phyloP scores from a whole-genome alignment of 2,888 invertebrate species.

The Nasonia oneida region DNA sequence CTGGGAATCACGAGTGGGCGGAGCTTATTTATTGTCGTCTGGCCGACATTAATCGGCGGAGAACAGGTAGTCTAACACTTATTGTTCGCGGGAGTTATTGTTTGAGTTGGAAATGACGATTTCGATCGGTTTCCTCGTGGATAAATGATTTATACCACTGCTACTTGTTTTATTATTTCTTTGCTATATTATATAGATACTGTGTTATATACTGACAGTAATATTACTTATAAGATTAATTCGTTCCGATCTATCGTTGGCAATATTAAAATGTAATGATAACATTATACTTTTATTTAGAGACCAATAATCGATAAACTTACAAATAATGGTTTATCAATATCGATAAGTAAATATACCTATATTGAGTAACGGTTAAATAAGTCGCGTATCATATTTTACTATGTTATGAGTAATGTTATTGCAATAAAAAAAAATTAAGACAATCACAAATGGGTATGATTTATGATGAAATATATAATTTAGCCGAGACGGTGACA shows the following conservation, averaged over 20 bases:
- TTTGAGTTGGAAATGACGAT: background rate
- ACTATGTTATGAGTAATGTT: no score
- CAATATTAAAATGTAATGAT: background rate
- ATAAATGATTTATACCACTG: background rate
- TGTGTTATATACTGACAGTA: background rate
- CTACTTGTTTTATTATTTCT: background rate
- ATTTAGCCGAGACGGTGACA: background rate
- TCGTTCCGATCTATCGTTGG: background rate
- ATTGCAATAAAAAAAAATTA: no score
- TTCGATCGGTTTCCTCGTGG: background rate
- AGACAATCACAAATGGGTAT: no score
- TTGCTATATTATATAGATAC: background rate
- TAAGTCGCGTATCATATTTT: background rate
- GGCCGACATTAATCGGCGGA: background rate
- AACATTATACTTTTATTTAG: background rate
- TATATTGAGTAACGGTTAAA: background rate
- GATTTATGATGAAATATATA: background rate
- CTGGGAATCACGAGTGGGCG: background rate
- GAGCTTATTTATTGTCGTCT: no score
- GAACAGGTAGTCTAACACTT: background rate
- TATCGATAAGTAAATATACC: background rate
- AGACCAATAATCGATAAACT: background rate
- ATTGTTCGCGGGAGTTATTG: background rate
- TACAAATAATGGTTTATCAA: background rate
- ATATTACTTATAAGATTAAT: background rate